A percentile compares a stretch with the other conserved stretches of the same genome.
Conservation (phyloP, 2,888 invertebrate genomes). For the Sinelater perroti region DNA sequence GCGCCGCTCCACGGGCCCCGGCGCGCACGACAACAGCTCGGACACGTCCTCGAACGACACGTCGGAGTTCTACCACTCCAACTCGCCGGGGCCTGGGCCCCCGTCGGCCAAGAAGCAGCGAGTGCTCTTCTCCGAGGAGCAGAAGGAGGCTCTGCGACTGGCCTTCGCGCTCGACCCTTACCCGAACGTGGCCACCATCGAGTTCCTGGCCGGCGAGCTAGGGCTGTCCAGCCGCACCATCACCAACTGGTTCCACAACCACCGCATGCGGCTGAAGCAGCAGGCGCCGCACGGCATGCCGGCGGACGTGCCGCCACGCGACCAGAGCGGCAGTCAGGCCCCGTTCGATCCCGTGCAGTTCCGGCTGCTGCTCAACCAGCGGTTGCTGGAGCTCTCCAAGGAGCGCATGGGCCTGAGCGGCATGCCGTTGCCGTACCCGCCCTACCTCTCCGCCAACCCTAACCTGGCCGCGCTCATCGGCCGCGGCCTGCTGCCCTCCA, state of each 20-base stretch:
- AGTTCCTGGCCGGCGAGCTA: conserved; percentile 91
- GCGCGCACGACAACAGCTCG: conserved; percentile 85
- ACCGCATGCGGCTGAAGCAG: conserved; percentile 96
- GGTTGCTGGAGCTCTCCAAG: conserved; percentile 86
- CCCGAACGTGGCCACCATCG: conserved; percentile 95
- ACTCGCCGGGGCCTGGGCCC: conserved; percentile 82
- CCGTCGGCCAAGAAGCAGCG: conserved; percentile 94
- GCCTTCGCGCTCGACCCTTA: conserved; percentile 97
- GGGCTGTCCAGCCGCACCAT: conserved; percentile 94
- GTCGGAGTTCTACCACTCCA: conserved; percentile 87
- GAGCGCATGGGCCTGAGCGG: conserved; percentile 82
- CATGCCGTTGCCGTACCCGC: conserved; percentile 79
- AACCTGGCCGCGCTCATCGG: conserved; percentile 81
- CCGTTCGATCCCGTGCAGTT: conserved; percentile 94
- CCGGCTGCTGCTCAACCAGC: conserved; percentile 86
- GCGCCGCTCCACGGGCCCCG: conserved; percentile 82
- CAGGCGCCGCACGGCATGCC: conserved; percentile 77
- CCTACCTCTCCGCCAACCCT: conserved; percentile 79
- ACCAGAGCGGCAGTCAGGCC: conserved; percentile 71
- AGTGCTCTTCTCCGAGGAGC: conserved; percentile 97
- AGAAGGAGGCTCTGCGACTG: conserved; percentile 93
- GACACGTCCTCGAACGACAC: conserved; percentile 90
- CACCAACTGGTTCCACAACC: conserved; percentile 99
- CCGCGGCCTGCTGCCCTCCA: conserved; percentile 70
- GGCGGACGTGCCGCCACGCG: conserved; percentile 76